phyloP scores from a whole-genome alignment of 2,113 vertebrate genomes.

The Chaetops frenatus region DNA sequence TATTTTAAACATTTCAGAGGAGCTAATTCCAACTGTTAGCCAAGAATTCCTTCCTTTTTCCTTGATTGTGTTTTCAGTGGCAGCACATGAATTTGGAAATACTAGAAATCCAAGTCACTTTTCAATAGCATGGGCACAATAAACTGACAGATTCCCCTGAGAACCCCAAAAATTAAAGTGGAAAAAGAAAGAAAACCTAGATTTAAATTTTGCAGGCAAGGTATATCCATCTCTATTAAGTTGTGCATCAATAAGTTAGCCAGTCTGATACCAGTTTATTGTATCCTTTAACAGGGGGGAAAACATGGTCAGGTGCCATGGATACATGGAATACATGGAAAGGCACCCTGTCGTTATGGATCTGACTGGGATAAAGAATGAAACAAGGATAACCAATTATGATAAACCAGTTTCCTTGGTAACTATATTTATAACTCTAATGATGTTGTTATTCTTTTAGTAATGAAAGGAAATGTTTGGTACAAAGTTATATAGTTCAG shows the following conservation, averaged over 20 bases:
- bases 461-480: slow-evolving; percentile 56
- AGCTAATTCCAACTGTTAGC: not conserved
- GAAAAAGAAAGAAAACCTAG: not conserved
- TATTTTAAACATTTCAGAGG: not conserved
- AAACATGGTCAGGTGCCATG: slow-evolving; percentile 1
- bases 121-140: not conserved
- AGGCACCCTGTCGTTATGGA: too few species aligned
- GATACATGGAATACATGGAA: too few species aligned
- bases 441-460: slow-evolving; percentile 43
- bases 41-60: slow-evolving; percentile 9
- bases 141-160: not conserved
- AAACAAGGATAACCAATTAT: slow-evolving; percentile 49
- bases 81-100: not conserved
- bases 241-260: slow-evolving; percentile 2
- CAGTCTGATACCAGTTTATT: not conserved
- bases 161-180: not conserved
- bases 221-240: not conserved
- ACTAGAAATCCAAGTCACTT: not conserved
- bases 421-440: slow-evolving; percentile 64
- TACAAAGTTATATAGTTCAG: slow-evolving; percentile 20
- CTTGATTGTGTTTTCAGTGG: not conserved
- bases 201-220: not conserved
- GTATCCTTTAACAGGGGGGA: not conserved
- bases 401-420: slow-evolving; percentile 67
- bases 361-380: not conserved